Percentiles rank a stretch among this genome's conserved stretches.
Evolutionary conservation across 2,113 vertebrate genomes (phyloP).

Genomic region (Callochromis pleurospilus): DNA sequence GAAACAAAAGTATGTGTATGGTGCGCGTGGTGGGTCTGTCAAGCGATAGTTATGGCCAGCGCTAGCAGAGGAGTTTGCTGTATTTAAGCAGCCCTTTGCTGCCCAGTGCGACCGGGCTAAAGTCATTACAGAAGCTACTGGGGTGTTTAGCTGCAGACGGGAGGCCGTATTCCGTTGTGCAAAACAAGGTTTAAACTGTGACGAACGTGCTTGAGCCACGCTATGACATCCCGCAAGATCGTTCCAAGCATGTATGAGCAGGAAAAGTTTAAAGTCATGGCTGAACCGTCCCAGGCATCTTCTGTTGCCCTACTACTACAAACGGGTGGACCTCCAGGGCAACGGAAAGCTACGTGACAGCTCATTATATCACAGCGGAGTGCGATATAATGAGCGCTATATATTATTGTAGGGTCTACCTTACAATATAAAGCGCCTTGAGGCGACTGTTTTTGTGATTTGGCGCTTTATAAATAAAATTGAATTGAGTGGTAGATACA

Average conservation of each 20-base stretch:
- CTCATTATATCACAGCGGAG: not conserved
- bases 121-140: fast-evolving
- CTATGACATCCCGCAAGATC: no score
- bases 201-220: no score
- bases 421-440: no score
- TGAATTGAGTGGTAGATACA: no score
- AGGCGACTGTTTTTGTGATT: no score
- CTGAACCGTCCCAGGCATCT: not conserved
- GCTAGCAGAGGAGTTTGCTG: fast-evolving
- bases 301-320: not conserved
- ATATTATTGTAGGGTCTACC: no score
- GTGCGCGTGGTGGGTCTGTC: fast-evolving
- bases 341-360: not conserved
- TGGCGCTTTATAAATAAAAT: no score
- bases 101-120: not conserved
- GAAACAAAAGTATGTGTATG: not conserved
- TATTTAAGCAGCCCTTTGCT: not conserved
- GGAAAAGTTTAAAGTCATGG: not conserved
- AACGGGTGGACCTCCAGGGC: fast-evolving
- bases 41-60: not conserved
- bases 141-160: no score
- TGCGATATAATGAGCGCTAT: no score
- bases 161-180: no score
- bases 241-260: no score
- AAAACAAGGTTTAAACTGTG: no score